Evolutionary conservation across 2,797 vertebrate species (phyloP).

Genomic region (Cynodonichthys magdalenae): DNA sequence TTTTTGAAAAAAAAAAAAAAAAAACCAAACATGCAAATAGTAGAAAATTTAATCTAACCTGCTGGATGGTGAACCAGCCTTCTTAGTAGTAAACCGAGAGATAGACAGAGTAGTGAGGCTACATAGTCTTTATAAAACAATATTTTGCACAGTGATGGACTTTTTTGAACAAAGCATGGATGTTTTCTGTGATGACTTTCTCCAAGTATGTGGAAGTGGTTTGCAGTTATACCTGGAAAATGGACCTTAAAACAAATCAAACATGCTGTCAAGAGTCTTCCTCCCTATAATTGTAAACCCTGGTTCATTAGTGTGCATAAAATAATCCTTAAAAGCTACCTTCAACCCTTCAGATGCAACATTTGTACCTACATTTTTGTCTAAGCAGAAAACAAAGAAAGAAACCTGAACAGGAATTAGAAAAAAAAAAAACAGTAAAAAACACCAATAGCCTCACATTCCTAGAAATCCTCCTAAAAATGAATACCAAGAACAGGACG

Average conservation of each 20-base stretch:
- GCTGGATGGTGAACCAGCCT: not conserved
- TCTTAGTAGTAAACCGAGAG: not conserved
- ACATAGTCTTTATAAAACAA: not conserved
- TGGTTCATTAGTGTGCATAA: constrained; percentile 28
- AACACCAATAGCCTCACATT: constrained; percentile 69
- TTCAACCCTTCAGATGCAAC: constrained; percentile 12
- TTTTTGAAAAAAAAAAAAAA: too few species aligned
- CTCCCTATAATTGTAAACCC: constrained; percentile 41
- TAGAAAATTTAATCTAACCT: not conserved
- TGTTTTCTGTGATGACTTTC: not conserved
- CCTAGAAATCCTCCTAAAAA: constrained; percentile 79
- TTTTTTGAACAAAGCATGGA: not conserved
- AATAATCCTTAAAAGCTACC: constrained; percentile 42
- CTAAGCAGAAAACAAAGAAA: not conserved
- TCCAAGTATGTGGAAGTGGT: not conserved
- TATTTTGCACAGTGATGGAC: constrained; percentile 3
- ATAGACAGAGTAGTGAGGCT: not conserved
- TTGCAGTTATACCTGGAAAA: constrained; percentile 6
- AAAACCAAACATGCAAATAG: too few species aligned
- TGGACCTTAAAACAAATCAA: constrained; percentile 6
- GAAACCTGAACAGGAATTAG: constrained; percentile 49
- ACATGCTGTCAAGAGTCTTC: constrained; percentile 21
- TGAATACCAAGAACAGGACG: constrained; percentile 82
- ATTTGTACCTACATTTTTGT: constrained; percentile 7
- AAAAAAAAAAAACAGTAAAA: constrained; percentile 33